A percentile compares a stretch with the other conserved stretches of the same genome.
phyloP scores from a whole-genome alignment of 2,113 vertebrate genomes.

The Suricata suricatta region DNA sequence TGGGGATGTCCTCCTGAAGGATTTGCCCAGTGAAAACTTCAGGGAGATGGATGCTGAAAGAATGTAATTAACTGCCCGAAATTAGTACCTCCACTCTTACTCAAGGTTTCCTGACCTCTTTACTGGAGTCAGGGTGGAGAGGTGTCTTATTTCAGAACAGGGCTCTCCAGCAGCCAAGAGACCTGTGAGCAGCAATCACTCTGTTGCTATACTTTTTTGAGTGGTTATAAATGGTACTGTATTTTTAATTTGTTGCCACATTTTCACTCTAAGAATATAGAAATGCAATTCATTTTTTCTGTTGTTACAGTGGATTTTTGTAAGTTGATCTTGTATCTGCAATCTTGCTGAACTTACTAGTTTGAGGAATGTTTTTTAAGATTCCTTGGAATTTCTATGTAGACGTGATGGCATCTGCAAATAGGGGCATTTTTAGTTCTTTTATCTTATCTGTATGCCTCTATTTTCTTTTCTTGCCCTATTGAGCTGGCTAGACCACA shows the following conservation, averaged over 20 bases:
- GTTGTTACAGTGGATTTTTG: background rate
- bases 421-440: background rate
- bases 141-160: conserved; percentile 26
- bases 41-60: conserved; percentile 72
- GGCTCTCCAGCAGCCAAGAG: background rate
- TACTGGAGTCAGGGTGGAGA: conserved; percentile 63
- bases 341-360: background rate
- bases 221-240: background rate
- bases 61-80: conserved; percentile 80
- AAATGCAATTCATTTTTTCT: background rate
- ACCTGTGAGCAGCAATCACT: background rate
- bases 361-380: background rate
- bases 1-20: conserved; percentile 72
- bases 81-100: conserved; percentile 75
- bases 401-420: background rate
- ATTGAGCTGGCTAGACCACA: background rate
- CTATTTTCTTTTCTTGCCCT: conserved; percentile 49
- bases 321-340: background rate
- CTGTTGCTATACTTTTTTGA: background rate
- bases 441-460: background rate
- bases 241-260: conserved; percentile 22
- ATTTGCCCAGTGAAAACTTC: conserved; percentile 74
- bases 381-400: conserved; percentile 4
- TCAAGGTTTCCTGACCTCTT: conserved; percentile 76
- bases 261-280: background rate